A percentile compares a stretch with the other conserved stretches of the same genome.
Conservation (phyloP, 2,113 vertebrate genomes). For the Empidonax alnorum region DNA sequence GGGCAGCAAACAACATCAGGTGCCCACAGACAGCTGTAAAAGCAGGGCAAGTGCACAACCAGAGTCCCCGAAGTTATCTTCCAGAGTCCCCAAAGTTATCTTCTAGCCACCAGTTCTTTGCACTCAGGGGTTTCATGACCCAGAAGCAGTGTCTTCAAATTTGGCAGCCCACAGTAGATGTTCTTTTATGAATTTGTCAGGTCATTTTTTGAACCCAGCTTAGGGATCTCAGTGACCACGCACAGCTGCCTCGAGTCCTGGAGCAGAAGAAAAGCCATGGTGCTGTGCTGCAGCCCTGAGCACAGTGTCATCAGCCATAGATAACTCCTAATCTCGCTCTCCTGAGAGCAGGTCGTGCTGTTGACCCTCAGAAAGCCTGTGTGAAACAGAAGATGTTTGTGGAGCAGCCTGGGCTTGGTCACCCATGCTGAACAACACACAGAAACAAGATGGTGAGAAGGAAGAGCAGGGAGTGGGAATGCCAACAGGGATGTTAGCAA, state of each 20-base stretch:
- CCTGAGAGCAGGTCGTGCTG: neutral
- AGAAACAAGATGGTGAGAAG: neutral
- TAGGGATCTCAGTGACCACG: neutral
- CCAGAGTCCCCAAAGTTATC: too few relatives aligned
- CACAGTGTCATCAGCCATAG: neutral
- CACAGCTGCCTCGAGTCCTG: neutral
- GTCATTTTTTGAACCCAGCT: neutral
- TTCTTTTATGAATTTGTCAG: neutral
- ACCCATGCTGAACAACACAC: neutral
- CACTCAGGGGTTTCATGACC: neutral
- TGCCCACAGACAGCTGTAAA: neutral
- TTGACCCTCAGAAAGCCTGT: neutral
- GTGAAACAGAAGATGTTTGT: neutral
- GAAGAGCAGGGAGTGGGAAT: neutral
- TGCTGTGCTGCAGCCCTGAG: neutral
- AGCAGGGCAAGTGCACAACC: neutral
- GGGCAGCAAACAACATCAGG: neutral
- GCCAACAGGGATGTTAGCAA: neutral
- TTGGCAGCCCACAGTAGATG: neutral
- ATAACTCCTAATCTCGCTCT: neutral
- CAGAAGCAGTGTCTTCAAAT: neutral
- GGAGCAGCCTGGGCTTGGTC: neutral
- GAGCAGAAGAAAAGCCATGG: neutral
- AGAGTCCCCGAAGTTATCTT: neutral
- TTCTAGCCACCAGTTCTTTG: neutral